Base-by-base conservation (phyloP, 2,888 invertebrate genomes). In the Caenorhabditis angaria region DNA sequence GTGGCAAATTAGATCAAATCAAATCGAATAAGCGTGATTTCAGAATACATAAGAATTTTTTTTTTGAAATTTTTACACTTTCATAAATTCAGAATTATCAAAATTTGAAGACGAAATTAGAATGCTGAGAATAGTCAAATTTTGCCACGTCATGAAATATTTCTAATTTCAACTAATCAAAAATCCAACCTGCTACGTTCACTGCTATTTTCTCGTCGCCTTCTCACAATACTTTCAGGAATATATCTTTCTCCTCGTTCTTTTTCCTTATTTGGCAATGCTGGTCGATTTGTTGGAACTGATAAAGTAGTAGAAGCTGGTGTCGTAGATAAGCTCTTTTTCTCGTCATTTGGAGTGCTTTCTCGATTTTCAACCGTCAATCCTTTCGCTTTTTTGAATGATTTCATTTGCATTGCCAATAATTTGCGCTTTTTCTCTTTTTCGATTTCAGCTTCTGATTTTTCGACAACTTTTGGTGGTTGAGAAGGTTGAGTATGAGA, bases 221-320 rank as follows among this genome's bases (percentile, higher is more conserved):
- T 5, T 14, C 41, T 41, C 18, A 2, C 27, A 53, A 59, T 18
- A 18, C 35, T 25, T 35, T 70, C 70, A 14, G 71, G 71, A n/a
- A 71, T 63, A 32, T 63, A 71, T 57, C 71, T 48, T 18, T 66
- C 66, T 10, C 20, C 60, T 22, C 41, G 28, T 51, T 66, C 56
- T 29, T 66, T 71, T 57, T 71, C 71, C 58, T 66, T 65, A 51
- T 66, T 71, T 35, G 66, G 71, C 27, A 64, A 56, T 8, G 56
- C 51, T 12, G 71, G 71, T 12, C 66, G 22, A 20, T 64, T 61
- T 0, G 48, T 6, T 4, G 71, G 71, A 51, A 66, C 51, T n/a
- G n/a, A n/a, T n/a, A n/a, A n/a, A n/a, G n/a, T n/a, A n/a, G n/a
- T n/a, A n/a, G n/a, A n/a, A 12, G 54, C 32, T 25, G 50, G 29